These are phyloP conservation scores for Meiosimyza decipiens DNA, from an alignment of 2,888 invertebrate genomes.

Conservation along the genomic window DNA sequence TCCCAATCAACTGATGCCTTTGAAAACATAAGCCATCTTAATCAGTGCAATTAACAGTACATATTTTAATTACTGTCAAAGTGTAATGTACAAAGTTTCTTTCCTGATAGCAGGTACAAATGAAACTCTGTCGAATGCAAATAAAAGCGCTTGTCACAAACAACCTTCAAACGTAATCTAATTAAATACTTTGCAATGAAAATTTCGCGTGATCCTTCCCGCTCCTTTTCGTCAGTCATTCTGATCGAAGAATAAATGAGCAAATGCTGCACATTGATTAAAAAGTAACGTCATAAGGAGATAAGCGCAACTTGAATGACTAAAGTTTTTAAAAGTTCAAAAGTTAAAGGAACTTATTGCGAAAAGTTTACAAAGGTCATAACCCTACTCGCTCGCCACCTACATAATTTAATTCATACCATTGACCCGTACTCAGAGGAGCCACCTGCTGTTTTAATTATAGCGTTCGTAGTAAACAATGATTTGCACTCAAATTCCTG, in stretches of 20 bases:
- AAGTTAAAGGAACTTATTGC: conserved; percentile 23
- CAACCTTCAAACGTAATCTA: background rate
- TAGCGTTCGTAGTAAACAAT: conserved; percentile 8
- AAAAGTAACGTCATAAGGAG: background rate
- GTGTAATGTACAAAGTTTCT: too few relatives aligned
- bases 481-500: background rate
- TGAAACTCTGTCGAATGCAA: too few relatives aligned
- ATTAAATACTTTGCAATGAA: conserved; percentile 2
- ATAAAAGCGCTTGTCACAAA: background rate
- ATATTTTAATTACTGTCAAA: too few relatives aligned
- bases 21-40: too few relatives aligned
- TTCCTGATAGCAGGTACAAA: too few relatives aligned
- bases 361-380: background rate
- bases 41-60: too few relatives aligned
- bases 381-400: background rate
- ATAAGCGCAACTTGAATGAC: background rate
- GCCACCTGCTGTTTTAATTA: conserved; percentile 27
- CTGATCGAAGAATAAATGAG: conserved; percentile 9
- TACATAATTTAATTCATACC: background rate
- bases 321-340: conserved; percentile 6
- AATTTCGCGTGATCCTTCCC: background rate
- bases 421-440: background rate
- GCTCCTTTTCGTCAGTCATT: background rate
- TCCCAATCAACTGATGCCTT: too few relatives aligned
- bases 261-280: conserved; percentile 1